These are phyloP conservation scores for Elachura formosa DNA, from an alignment of 2,113 vertebrate species.

Conservation along the genomic window DNA sequence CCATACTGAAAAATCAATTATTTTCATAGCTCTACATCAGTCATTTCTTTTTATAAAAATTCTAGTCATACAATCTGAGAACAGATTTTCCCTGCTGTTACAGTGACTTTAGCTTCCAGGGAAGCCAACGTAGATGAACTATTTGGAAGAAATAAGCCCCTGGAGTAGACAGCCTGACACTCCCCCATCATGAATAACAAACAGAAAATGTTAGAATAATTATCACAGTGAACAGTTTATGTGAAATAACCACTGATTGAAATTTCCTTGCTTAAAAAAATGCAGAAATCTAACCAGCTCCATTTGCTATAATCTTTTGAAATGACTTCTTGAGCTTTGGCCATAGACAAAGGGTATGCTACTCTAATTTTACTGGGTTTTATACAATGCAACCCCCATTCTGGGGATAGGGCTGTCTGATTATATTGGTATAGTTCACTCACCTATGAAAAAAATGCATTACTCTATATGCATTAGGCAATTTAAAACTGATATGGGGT, in stretches of 20 bases:
- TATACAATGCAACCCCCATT: fast-evolving
- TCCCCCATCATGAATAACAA: background rate
- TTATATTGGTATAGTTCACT: background rate
- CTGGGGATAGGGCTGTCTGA: background rate
- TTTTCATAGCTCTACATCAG: conserved; percentile 26
- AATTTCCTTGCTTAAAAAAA: background rate
- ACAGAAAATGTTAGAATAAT: background rate
- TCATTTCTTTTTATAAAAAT: conserved; percentile 40
- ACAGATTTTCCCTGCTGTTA: conserved; percentile 35
- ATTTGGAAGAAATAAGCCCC: background rate
- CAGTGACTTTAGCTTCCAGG: conserved; percentile 6
- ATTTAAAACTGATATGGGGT: background rate
- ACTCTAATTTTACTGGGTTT: background rate
- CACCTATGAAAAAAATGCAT: background rate
- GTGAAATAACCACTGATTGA: background rate
- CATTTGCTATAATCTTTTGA: background rate
- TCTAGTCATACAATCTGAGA: conserved; percentile 1
- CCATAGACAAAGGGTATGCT: background rate
- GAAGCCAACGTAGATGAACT: background rate
- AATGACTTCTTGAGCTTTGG: background rate
- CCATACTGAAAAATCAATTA: conserved; percentile 38
- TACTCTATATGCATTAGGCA: background rate
- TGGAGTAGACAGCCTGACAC: background rate
- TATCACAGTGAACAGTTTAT: background rate
- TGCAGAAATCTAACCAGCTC: background rate